Evolutionary conservation across 2,797 vertebrate genomes (phyloP).

Genomic region (Enteromius mattozi): DNA sequence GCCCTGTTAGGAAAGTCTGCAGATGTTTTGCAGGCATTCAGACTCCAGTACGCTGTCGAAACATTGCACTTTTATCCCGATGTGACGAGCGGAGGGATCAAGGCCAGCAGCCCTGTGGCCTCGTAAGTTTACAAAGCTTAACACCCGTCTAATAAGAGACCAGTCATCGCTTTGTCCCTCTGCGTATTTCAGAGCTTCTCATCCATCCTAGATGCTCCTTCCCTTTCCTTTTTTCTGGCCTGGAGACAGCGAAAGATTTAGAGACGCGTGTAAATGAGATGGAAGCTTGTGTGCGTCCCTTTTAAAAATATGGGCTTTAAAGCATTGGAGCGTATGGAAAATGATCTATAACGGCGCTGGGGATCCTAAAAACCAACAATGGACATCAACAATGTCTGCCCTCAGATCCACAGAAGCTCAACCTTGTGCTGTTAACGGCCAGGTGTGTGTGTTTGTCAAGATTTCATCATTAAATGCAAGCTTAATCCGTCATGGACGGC

Average conservation of each 20-base stretch:
- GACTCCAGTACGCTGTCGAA: too few relatives aligned
- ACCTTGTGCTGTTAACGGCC: conserved; percentile 33
- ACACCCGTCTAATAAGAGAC: conserved; percentile 32
- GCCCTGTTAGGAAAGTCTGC: background rate
- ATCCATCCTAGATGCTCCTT: background rate
- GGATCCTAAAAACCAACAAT: conserved; percentile 54
- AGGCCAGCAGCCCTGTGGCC: conserved; percentile 28
- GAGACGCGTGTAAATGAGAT: conserved; percentile 72
- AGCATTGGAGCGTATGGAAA: conserved; percentile 70
- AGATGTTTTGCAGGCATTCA: background rate
- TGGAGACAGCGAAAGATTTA: conserved; percentile 76
- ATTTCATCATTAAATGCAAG: conserved; percentile 53
- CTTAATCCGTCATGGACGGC: conserved; percentile 39
- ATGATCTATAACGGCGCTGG: conserved; percentile 74
- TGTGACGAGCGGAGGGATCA: background rate
- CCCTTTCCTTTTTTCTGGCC: conserved; percentile 57
- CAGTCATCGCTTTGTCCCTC: conserved; percentile 21
- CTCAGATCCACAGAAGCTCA: conserved; percentile 63
- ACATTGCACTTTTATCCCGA: background rate
- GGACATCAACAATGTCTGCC: conserved; percentile 46
- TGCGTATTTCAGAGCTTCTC: conserved; percentile 22
- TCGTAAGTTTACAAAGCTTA: conserved; percentile 48
- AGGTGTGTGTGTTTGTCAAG: conserved; percentile 40
- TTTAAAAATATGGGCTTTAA: conserved; percentile 75
- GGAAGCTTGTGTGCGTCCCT: conserved; percentile 68